A percentile compares a stretch with the other conserved stretches of the same genome.
These are phyloP conservation scores for Pectinophora gossypiella DNA, from an alignment of 1,140 invertebrate species.

Conservation along the genomic window DNA sequence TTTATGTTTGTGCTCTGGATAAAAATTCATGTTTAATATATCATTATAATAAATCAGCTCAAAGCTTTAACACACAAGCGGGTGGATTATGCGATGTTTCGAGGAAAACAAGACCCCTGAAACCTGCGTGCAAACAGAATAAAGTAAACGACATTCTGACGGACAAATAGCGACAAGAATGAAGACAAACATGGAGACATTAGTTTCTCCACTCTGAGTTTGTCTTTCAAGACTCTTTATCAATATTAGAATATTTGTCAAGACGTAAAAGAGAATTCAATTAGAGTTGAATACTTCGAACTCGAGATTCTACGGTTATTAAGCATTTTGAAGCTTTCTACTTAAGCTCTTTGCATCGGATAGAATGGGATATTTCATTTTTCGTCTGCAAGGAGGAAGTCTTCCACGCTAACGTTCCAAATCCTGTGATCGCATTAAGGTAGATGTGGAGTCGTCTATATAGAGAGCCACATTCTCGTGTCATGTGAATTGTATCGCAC, in stretches of 20 bases:
- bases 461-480: neutral
- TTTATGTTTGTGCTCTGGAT: slow-evolving; percentile 30
- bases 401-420: no score
- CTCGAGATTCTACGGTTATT: neutral
- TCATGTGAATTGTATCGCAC: neutral
- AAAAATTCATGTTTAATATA: slow-evolving; percentile 25
- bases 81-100: slow-evolving; percentile 23
- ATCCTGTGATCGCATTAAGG: neutral
- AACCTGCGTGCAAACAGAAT: neutral
- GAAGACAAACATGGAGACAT: neutral
- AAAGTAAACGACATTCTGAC: slow-evolving; percentile 1
- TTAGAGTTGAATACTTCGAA: neutral
- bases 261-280: neutral
- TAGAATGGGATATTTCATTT: no score
- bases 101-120: slow-evolving; percentile 7
- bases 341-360: neutral
- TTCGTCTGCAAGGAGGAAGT: no score
- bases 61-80: slow-evolving; percentile 8
- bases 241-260: neutral
- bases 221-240: neutral
- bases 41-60: slow-evolving; percentile 21
- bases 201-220: neutral
- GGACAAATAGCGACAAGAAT: slow-evolving; percentile 1
- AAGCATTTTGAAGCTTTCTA: neutral
- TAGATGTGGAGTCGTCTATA: neutral